Percentiles rank a stretch among this genome's conserved stretches.
phyloP scores from a whole-genome alignment of 30 jellyfish, hydroid and myxozoan genomes.

The Hydractinia symbiolongicarpus region DNA sequence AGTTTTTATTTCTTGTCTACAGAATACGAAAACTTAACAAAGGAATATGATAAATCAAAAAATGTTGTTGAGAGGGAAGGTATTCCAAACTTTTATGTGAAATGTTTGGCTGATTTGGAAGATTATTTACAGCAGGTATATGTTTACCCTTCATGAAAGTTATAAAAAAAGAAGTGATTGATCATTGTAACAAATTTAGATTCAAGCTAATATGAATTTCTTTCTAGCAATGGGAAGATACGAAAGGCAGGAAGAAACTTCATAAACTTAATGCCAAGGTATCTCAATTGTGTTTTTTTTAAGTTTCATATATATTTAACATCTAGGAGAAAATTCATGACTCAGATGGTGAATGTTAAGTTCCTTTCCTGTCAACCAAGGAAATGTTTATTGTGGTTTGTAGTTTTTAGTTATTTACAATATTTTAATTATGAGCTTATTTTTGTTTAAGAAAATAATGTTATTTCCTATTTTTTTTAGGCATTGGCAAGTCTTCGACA shows the following conservation, averaged over 20 bases:
- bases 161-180: no score
- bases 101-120: conserved; percentile 74
- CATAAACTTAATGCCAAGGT: conserved; percentile 87
- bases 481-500: conserved; percentile 82
- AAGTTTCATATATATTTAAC: neutral
- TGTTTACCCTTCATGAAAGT: neutral
- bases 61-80: conserved; percentile 90
- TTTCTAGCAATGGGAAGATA: conserved; percentile 94
- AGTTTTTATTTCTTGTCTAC: neutral
- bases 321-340: no score
- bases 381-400: no score
- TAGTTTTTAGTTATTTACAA: neutral
- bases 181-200: neutral
- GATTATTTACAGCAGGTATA: conserved; percentile 78
- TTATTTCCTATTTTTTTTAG: conserved; percentile 21
- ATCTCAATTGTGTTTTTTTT: neutral
- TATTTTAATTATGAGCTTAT: neutral
- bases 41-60: conserved; percentile 66
- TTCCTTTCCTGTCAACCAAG: no score
- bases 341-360: no score
- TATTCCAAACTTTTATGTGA: conserved; percentile 68
- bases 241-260: conserved; percentile 78
- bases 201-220: neutral
- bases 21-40: conserved; percentile 88
- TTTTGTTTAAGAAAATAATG: neutral